Evolutionary conservation across 1,140 invertebrate species (phyloP), one percentile per base, ranked within the genome.

Genomic region (Samia ricini): DNA sequence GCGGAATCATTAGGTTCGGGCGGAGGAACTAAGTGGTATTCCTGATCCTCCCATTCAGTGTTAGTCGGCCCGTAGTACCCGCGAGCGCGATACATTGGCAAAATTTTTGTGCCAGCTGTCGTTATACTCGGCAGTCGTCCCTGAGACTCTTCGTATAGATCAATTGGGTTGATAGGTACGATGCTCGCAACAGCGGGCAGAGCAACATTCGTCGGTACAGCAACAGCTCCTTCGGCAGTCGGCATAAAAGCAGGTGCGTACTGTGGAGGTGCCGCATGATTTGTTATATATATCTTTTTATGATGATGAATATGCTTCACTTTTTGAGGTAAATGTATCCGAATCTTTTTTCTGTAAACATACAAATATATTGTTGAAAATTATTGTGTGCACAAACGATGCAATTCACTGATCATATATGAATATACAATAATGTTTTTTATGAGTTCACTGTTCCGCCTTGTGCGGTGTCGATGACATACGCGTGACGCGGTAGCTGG

Each of bases 231-330:
- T 63, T 88, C 83, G 23, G 78, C 79, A 60, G 68, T 83, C 21
- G 85, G 79, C 75, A 90, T 73, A 58, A 75, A 90, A 4, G 85
- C 85, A 58, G 88, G 85, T 29, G 85, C 88, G 74, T 90, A 90
- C 52, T 90, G 88, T 18, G 87, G 81, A 56, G 83, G 62, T 42
- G 86, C 82, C 55, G 83, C 75, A 66, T 91, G 87, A 67, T 91
- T 85, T 42, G 89, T 91, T 62, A 91, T 91, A 51, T 90, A 91
- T 71, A 91, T 86, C 70, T 91, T 91, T 77, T 91, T 91, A 65
- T 90, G 89, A 68, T 91, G 90, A 71, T 91, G 90, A 76, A 91
- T 91, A 69, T 91, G 90, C 76, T 90, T 91, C 79, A 91, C 89
- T 68, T 88, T 89, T 79, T 91, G 88, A 76, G 90, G 90, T 83